A percentile compares a stretch with the other conserved stretches of the same genome.
Evolutionary conservation across 1,140 invertebrate species (phyloP).

Genomic region (Lasioglossum albipes): DNA sequence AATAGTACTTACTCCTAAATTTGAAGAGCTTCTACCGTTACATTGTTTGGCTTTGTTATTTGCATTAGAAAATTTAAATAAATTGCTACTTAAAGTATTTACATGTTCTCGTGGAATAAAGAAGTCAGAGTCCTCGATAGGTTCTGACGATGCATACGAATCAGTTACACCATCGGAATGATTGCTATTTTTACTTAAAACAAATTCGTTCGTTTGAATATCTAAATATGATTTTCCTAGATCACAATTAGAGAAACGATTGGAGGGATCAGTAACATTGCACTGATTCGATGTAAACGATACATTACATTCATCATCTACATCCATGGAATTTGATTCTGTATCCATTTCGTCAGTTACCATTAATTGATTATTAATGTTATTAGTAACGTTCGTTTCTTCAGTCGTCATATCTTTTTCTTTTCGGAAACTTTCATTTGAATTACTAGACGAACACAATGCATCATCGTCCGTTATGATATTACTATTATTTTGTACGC

Average conservation of each 20-base stretch:
- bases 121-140: conserved; percentile 3
- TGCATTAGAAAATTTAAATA: conserved; percentile 3
- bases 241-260: conserved; percentile 2
- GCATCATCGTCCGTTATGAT: background rate
- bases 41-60: conserved; percentile 21
- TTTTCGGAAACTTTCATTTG: background rate
- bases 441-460: background rate
- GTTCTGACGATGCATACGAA: background rate
- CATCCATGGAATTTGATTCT: background rate
- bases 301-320: background rate
- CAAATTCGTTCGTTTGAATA: conserved; percentile 4
- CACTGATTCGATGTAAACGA: conserved; percentile 3
- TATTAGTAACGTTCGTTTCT: background rate
- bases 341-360: background rate
- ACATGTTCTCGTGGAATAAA: conserved; percentile 13
- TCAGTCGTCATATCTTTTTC: background rate
- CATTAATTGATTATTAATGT: background rate
- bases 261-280: background rate
- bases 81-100: conserved; percentile 14
- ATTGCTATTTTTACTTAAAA: background rate
- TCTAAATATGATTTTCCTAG: conserved; percentile 7
- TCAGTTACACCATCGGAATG: background rate
- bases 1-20: conserved; percentile 17
- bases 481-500: background rate
- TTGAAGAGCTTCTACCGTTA: conserved; percentile 11